phyloP scores from a whole-genome alignment of 1,140 invertebrate genomes.

The Hyles vespertilio region DNA sequence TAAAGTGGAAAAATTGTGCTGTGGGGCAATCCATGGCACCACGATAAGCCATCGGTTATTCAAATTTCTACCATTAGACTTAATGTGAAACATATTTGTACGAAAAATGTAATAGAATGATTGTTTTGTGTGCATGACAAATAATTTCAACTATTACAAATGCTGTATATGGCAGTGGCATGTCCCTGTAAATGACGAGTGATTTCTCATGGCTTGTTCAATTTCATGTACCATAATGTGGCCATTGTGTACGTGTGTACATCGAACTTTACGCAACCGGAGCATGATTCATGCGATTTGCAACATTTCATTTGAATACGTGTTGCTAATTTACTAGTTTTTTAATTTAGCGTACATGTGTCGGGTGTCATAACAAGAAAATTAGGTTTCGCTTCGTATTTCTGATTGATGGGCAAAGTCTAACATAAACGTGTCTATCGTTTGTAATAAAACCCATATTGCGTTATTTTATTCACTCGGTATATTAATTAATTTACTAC shows the following conservation, averaged over 20 bases:
- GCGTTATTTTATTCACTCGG: not conserved
- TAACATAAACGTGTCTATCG: slow-evolving; percentile 1
- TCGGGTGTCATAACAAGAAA: slow-evolving; percentile 20
- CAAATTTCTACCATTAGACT: too few relatives aligned
- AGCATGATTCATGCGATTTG: slow-evolving; percentile 30
- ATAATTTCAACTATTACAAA: too few relatives aligned
- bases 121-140: too few relatives aligned
- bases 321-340: slow-evolving; percentile 14
- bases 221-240: not conserved
- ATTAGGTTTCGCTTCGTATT: slow-evolving; percentile 17
- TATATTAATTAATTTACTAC: not conserved
- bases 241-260: slow-evolving; percentile 13
- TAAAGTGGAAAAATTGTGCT: too few relatives aligned
- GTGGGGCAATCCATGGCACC: too few relatives aligned
- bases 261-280: slow-evolving; percentile 23
- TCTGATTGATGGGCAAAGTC: slow-evolving; percentile 5
- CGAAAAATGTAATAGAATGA: too few relatives aligned
- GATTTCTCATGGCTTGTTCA: too few relatives aligned
- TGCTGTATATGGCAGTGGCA: too few relatives aligned
- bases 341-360: slow-evolving; percentile 10
- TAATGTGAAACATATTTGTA: too few relatives aligned
- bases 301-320: slow-evolving; percentile 19
- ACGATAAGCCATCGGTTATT: too few relatives aligned
- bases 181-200: too few relatives aligned
- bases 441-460: not conserved